Percentiles rank a stretch among this genome's conserved stretches.
These are phyloP conservation scores for Ariopsis seemanni DNA, from an alignment of 2,113 vertebrate genomes.

Conservation along the genomic window DNA sequence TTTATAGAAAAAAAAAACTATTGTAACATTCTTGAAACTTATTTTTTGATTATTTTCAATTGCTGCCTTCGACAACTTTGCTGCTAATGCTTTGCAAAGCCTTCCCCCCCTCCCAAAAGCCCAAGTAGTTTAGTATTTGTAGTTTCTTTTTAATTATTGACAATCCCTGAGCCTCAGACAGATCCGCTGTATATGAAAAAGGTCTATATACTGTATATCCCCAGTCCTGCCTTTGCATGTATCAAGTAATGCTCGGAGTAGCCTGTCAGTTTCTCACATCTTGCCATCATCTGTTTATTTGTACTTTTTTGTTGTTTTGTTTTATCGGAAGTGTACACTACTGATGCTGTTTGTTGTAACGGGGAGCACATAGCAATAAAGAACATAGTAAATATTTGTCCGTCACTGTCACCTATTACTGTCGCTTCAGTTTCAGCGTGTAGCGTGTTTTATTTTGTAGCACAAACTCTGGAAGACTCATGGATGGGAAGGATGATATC, in stretches of 20 bases:
- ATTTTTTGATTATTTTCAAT: slow-evolving; percentile 15
- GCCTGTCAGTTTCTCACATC: slow-evolving; percentile 60
- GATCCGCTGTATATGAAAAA: slow-evolving; percentile 61
- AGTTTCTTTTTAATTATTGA: slow-evolving; percentile 57
- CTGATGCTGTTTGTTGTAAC: slow-evolving; percentile 88
- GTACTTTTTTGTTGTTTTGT: slow-evolving; percentile 67
- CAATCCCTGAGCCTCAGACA: slow-evolving; percentile 78
- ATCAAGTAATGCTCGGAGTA: slow-evolving; percentile 62
- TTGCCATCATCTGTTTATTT: slow-evolving; percentile 65
- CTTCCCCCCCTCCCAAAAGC: slow-evolving; percentile 64
- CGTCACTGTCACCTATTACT: background rate
- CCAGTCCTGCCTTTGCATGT: slow-evolving; percentile 51
- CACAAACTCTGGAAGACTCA: background rate
- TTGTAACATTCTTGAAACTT: slow-evolving; percentile 37
- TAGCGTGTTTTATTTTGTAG: background rate
- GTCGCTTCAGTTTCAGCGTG: background rate
- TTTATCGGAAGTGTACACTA: slow-evolving; percentile 82
- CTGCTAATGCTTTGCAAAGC: slow-evolving; percentile 73
- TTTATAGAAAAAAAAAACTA: slow-evolving; percentile 37
- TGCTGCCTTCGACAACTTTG: slow-evolving; percentile 66
- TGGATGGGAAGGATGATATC: background rate
- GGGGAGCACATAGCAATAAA: slow-evolving; percentile 91
- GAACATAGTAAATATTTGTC: slow-evolving; percentile 51
- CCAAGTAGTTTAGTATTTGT: slow-evolving; percentile 57
- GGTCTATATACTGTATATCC: slow-evolving; percentile 43